These are phyloP conservation scores for Carcina quercana DNA, from an alignment of 2,888 invertebrate genomes.

Conservation along the genomic window DNA sequence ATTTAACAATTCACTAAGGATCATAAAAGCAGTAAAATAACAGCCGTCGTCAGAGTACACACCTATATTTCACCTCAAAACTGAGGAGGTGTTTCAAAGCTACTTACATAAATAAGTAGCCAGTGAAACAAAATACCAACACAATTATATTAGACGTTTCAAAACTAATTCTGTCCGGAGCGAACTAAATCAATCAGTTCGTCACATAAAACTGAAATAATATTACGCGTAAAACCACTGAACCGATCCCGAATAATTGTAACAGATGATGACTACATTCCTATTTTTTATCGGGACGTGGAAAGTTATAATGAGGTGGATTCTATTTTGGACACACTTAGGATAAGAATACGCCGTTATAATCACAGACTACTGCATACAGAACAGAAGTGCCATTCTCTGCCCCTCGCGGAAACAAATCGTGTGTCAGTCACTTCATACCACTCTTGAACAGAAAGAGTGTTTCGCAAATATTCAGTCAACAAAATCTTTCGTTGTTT, in stretches of 20 bases:
- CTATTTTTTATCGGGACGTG: constrained; percentile 59
- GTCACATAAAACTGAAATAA: constrained; percentile 24
- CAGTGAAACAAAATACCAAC: constrained; percentile 2
- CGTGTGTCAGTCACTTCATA: no score
- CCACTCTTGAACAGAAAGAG: no score
- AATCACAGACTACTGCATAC: no score
- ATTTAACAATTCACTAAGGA: no score
- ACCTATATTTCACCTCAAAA: no score
- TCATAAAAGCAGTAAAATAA: no score
- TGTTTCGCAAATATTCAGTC: no score
- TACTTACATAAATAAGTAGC: constrained; percentile 3
- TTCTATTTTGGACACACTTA: constrained; percentile 61
- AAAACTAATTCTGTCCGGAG: background rate
- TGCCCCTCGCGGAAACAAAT: no score
- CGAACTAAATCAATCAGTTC: constrained; percentile 37
- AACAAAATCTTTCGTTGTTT: no score
- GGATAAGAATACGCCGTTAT: constrained; percentile 51
- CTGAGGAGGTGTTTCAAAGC: no score
- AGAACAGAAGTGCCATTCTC: no score
- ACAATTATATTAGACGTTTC: constrained; percentile 4
- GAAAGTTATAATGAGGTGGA: constrained; percentile 64
- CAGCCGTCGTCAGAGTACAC: no score
- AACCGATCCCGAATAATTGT: constrained; percentile 38
- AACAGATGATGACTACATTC: constrained; percentile 61
- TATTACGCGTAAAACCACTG: constrained; percentile 19